A percentile compares a stretch with the other conserved stretches of the same genome.
Evolutionary conservation across 2,797 vertebrate genomes (phyloP).

Genomic region (Phalanger gymnotis): DNA sequence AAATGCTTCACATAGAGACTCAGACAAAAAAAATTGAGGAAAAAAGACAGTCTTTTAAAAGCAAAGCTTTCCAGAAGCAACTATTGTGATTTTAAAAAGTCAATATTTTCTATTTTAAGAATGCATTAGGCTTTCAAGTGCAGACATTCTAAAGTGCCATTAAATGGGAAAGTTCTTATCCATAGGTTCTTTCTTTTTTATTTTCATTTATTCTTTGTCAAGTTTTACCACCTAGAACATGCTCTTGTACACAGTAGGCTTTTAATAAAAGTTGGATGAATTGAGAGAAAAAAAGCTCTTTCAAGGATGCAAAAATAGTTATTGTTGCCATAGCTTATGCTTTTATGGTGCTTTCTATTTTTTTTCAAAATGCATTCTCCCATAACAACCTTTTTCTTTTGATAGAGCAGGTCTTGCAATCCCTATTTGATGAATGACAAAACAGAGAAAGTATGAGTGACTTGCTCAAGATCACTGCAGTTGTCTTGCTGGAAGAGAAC

Average conservation of each 20-base stretch:
- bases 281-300: neutral
- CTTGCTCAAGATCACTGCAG: neutral
- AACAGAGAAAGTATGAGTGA: neutral
- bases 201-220: neutral
- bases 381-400: neutral
- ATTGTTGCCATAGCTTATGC: neutral
- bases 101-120: neutral
- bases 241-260: neutral
- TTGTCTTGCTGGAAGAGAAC: neutral
- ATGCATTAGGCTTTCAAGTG: neutral
- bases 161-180: neutral
- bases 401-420: neutral
- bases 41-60: neutral
- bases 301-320: neutral
- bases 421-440: neutral
- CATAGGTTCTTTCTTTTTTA: neutral
- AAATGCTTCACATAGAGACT: neutral
- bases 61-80: neutral
- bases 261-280: neutral
- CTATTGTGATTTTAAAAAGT: neutral
- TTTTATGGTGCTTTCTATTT: neutral
- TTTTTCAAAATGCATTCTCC: neutral
- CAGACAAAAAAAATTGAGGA: neutral
- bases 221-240: neutral
- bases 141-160: neutral